Percentiles rank a stretch among this genome's conserved stretches.
These are phyloP conservation scores for Chrysomallon squamiferum DNA, from an alignment of 1,140 invertebrate species.

Conservation along the genomic window DNA sequence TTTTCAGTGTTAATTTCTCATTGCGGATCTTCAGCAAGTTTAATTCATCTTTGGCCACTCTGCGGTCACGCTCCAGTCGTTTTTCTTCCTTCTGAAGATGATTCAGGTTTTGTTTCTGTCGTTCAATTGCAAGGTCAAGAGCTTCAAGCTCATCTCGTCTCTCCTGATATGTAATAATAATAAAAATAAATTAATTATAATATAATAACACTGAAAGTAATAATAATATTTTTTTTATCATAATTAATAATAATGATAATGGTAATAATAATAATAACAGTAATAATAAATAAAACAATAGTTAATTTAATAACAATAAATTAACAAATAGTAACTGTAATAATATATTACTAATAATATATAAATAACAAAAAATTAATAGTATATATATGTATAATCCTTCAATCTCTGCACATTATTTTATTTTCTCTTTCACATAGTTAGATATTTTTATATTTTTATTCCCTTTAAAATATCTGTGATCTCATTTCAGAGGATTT, in stretches of 20 bases:
- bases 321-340: no score
- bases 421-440: no score
- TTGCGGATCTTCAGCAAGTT: conserved; percentile 34
- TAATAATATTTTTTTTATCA: not conserved
- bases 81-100: conserved; percentile 49
- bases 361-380: no score
- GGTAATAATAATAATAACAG: no score
- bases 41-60: conserved; percentile 41
- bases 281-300: no score
- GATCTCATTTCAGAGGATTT: not conserved
- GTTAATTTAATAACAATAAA: no score
- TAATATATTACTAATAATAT: no score
- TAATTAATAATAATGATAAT: no score
- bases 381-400: no score
- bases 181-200: not conserved
- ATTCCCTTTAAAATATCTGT: not conserved
- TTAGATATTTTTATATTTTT: not conserved
- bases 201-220: not conserved
- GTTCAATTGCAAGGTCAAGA: conserved; percentile 59
- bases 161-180: conserved; percentile 39
- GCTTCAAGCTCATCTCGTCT: conserved; percentile 56
- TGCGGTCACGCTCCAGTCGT: conserved; percentile 37
- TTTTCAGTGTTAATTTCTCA: conserved; percentile 25
- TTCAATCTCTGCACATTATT: no score
- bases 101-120: conserved; percentile 57